Base-by-base conservation (phyloP, 2,888 invertebrate species). In the Tholera decimalis region DNA sequence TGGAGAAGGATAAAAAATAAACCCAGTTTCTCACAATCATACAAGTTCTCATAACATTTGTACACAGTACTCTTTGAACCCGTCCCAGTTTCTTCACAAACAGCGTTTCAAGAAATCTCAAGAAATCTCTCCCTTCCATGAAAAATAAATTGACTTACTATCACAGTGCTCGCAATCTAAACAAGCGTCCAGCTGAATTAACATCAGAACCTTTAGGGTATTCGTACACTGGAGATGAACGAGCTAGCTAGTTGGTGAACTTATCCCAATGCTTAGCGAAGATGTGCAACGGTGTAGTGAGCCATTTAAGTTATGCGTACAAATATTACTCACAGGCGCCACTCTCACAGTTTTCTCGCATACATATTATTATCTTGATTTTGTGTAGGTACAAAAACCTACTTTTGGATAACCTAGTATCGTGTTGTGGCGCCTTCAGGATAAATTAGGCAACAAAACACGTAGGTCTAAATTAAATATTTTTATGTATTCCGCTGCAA, bases 121-220 rank as follows among this genome's bases (percentile, higher is more conserved):
- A 58, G 58, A 70, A n/a, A n/a, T n/a, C 57, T 56, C 56, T 65
- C 26, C 41, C 24, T 41, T 71, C 53, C 65, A 58, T 57, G 71
- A 54, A 76, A 74, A 71, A 66, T 74, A 74, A 74, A 74, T 57
- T 76, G 59, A 71, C 73, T 71, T 71, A 70, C 71, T 71, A 76
- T 76, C 76, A 55, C 60, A 60, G 28, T 39, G 33, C 59, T 70
- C 46, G 53, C 66, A 39, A 67, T 68, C 63, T 59, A 67, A 67
- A 67, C 59, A 73, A 79, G 47, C 41, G 53, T 55, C 61, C 68
- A 75, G 75, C 35, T 59, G 51, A 69, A 79, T 77, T 69, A 77
- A 75, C 72, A 54, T 61, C 47, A 53, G 59, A 76, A 73, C 63
- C 59, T 80, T 70, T 70, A 47, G 13, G 18, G 11, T 5, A n/a